A percentile compares a stretch with the other conserved stretches of the same genome.
These are phyloP conservation scores for Crioceris asparagi DNA, from an alignment of 2,888 invertebrate genomes.

Conservation along the genomic window DNA sequence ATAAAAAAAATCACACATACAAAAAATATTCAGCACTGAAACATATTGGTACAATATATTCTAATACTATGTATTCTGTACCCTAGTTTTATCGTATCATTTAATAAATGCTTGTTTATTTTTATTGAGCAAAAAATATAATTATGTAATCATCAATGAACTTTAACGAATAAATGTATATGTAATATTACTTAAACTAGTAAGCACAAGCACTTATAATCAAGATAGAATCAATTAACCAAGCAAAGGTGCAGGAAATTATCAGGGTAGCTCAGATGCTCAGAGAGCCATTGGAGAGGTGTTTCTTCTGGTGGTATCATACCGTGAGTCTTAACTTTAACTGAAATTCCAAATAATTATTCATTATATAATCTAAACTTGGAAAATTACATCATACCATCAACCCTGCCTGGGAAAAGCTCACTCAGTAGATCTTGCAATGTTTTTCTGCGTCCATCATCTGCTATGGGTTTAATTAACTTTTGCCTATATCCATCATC, in stretches of 20 bases:
- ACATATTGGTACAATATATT: no score
- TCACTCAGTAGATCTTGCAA: slow-evolving; percentile 60
- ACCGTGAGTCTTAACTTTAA: slow-evolving; percentile 77
- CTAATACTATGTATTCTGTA: no score
- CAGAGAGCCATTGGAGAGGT: slow-evolving; percentile 93
- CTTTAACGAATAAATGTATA: no score
- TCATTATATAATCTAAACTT: slow-evolving; percentile 3
- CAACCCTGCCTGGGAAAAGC: slow-evolving; percentile 51
- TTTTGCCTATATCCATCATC: slow-evolving; percentile 65
- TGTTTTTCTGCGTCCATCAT: slow-evolving; percentile 61
- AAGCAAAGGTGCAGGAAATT: slow-evolving; percentile 90
- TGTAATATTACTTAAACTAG: no score
- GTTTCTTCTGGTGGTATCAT: slow-evolving; percentile 78
- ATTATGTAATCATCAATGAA: no score
- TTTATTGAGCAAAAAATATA: no score
- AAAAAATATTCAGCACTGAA: no score
- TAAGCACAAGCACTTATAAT: no score
- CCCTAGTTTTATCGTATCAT: no score
- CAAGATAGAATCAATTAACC: no score
- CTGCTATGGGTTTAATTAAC: slow-evolving; percentile 63
- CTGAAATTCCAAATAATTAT: slow-evolving; percentile 49
- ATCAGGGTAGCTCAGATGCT: slow-evolving; percentile 96
- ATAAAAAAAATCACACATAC: no score
- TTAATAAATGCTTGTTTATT: no score
- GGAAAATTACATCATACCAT: slow-evolving; percentile 29